phyloP scores from a whole-genome alignment of 2,113 vertebrate genomes.

The Struthidea cinerea region DNA sequence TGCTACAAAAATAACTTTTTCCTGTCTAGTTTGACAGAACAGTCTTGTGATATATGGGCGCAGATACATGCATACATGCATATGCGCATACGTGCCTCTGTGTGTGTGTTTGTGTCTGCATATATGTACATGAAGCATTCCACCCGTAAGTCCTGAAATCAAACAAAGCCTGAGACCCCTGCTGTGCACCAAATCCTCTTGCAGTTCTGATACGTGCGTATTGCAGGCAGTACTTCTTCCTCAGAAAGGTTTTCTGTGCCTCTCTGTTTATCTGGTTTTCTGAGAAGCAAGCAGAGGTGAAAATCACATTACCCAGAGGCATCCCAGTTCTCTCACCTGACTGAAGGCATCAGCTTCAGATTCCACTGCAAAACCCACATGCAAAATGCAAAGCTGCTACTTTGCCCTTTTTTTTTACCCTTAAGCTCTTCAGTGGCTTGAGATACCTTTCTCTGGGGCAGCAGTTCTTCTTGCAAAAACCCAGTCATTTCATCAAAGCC shows the following conservation, averaged over 20 bases:
- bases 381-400: not conserved
- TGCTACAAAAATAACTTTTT: not conserved
- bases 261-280: not conserved
- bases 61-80: not conserved
- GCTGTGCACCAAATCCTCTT: not conserved
- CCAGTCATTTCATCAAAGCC: conserved; percentile 49
- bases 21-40: not conserved
- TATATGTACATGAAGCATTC: not conserved
- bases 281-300: not conserved
- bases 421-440: not conserved
- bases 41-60: not conserved
- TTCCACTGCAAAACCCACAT: not conserved
- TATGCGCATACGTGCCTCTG: not conserved
- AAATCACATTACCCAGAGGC: not conserved
- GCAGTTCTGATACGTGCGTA: rapidly evolving
- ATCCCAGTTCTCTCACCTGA: not conserved
- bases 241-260: not conserved
- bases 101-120: not conserved
- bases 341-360: not conserved
- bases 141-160: not conserved
- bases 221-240: not conserved
- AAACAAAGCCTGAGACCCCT: not conserved
- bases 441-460: conserved; percentile 30
- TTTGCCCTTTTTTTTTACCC: not conserved
- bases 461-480: conserved; percentile 47